Percentiles rank a stretch among this genome's conserved stretches.
phyloP scores from a whole-genome alignment of 2,888 invertebrate species.

The Plagiodera versicolora region DNA sequence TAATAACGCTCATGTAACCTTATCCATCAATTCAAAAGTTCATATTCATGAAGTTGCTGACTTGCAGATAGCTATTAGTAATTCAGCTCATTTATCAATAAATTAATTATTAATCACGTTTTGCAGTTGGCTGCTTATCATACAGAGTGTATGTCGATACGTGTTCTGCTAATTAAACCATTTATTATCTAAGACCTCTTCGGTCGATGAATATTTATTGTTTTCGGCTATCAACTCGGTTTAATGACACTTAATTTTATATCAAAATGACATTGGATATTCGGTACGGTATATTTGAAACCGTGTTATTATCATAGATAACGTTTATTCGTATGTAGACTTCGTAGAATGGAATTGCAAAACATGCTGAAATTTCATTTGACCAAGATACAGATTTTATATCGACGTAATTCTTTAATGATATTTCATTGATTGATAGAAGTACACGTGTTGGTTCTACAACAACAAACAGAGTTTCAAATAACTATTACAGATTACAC shows the following conservation, averaged over 20 bases:
- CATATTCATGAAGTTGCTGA: constrained; percentile 29
- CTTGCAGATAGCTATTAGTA: constrained; percentile 32
- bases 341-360: constrained; percentile 26
- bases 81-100: constrained; percentile 39
- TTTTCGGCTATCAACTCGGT: constrained; percentile 30
- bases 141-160: constrained; percentile 38
- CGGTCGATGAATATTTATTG: constrained; percentile 34
- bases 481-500: too few species aligned
- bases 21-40: constrained; percentile 23
- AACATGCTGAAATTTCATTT: constrained; percentile 19
- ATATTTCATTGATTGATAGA: too few species aligned
- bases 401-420: too few species aligned
- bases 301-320: constrained; percentile 29
- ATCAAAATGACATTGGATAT: constrained; percentile 33
- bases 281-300: constrained; percentile 31
- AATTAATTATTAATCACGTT: constrained; percentile 43
- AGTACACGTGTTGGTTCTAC: too few species aligned
- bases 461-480: too few species aligned
- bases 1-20: constrained; percentile 22
- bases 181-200: constrained; percentile 38
- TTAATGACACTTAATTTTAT: constrained; percentile 36
- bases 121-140: constrained; percentile 37
- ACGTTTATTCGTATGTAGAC: constrained; percentile 24
- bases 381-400: neutral
- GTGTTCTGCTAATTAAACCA: constrained; percentile 43